phyloP scores from a whole-genome alignment of 2,888 invertebrate genomes.

The Acleris literana region DNA sequence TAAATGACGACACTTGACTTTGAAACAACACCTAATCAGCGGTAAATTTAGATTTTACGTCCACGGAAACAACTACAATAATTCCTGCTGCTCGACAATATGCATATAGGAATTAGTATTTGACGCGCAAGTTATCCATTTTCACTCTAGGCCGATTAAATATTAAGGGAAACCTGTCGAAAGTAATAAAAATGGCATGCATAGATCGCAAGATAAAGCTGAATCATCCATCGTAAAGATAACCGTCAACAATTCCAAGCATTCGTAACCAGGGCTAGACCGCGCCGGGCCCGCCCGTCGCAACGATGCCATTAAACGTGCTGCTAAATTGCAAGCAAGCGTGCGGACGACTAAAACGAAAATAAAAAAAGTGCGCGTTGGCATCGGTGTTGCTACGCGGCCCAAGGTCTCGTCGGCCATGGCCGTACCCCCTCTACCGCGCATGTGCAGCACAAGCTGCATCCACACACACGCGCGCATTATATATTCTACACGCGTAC shows the following conservation, averaged over 20 bases:
- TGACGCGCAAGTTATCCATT: too few relatives aligned
- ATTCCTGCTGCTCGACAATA: too few relatives aligned
- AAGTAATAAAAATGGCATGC: too few relatives aligned
- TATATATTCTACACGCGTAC: slow-evolving; percentile 12
- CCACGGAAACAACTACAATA: too few relatives aligned
- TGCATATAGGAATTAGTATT: too few relatives aligned
- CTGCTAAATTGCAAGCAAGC: slow-evolving; percentile 68
- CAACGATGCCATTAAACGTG: slow-evolving; percentile 69
- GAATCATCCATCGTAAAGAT: background rate
- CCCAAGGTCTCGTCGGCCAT: slow-evolving; percentile 76
- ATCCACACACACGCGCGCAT: slow-evolving; percentile 46
- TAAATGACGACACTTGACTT: too few relatives aligned
- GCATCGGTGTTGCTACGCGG: slow-evolving; percentile 77
- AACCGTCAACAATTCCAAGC: background rate
- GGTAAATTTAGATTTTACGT: too few relatives aligned
- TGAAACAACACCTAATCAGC: too few relatives aligned
- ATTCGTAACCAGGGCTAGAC: slow-evolving; percentile 40
- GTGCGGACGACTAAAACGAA: slow-evolving; percentile 71
- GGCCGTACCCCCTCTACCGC: slow-evolving; percentile 62
- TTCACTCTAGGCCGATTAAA: too few relatives aligned
- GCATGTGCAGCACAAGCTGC: slow-evolving; percentile 71
- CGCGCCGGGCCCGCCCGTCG: slow-evolving; percentile 45
- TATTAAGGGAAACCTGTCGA: too few relatives aligned
- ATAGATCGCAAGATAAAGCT: too few relatives aligned
- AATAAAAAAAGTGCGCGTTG: slow-evolving; percentile 69